Conservation (phyloP, 2,113 vertebrate genomes). For the Paradoxurus hermaphroditus region DNA sequence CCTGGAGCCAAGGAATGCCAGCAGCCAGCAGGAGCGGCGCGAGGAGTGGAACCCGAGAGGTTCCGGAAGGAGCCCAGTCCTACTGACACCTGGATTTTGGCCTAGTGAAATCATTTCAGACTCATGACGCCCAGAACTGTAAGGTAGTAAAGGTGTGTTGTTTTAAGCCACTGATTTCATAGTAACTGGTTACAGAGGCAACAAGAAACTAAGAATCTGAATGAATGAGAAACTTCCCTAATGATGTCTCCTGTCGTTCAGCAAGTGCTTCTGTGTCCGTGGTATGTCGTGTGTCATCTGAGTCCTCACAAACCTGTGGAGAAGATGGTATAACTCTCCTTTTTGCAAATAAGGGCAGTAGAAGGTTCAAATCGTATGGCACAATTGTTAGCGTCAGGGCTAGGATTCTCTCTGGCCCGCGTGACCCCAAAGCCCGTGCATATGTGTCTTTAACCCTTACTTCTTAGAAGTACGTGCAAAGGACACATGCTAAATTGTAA, state of each 20-base stretch:
- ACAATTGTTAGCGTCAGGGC: not conserved
- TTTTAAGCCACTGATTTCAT: not conserved
- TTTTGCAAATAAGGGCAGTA: not conserved
- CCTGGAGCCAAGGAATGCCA: not conserved
- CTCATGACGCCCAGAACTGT: not conserved
- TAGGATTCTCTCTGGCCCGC: not conserved
- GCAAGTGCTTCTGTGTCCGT: accelerated
- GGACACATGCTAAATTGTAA: not conserved
- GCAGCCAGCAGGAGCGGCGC: not conserved
- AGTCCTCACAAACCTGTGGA: not conserved
- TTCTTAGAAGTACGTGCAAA: not conserved
- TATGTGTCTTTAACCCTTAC: not conserved
- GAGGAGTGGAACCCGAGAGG: not conserved
- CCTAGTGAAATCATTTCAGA: not conserved
- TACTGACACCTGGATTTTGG: not conserved
- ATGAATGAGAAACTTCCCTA: not conserved
- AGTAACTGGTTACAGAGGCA: not conserved
- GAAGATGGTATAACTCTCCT: not conserved
- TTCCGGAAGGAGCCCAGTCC: accelerated
- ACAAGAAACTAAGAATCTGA: not conserved
- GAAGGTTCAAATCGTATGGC: not conserved
- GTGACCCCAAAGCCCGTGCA: not conserved
- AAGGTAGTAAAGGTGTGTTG: not conserved
- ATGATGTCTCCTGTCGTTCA: not conserved
- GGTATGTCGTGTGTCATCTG: not conserved